Percentiles rank a stretch among this genome's conserved stretches.
Evolutionary conservation across 2,888 invertebrate species (phyloP).

Genomic region (Hirtodrosophila cameraria): DNA sequence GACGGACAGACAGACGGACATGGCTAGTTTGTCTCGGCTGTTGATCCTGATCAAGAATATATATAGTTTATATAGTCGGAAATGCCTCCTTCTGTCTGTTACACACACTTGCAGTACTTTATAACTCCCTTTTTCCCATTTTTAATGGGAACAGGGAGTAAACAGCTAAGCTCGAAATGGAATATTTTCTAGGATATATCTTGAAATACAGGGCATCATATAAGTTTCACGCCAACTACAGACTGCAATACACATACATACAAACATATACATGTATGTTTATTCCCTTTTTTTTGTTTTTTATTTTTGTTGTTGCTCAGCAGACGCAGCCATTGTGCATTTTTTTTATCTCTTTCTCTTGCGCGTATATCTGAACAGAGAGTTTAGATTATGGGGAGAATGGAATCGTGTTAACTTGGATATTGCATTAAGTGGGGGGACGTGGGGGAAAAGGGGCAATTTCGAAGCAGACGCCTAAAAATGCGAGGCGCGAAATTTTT

Average conservation of each 20-base stretch:
- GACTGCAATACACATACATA: too few species aligned
- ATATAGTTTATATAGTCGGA: too few species aligned
- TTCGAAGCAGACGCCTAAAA: conserved; percentile 4
- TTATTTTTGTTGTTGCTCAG: conserved; percentile 5
- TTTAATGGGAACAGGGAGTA: too few species aligned
- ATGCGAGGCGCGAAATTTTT: conserved; percentile 40
- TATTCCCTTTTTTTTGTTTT: conserved; percentile 12
- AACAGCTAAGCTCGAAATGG: too few species aligned
- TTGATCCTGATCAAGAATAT: too few species aligned
- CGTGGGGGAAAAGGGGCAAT: not conserved
- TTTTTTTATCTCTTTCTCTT: conserved; percentile 2
- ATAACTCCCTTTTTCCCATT: too few species aligned
- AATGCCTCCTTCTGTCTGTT: too few species aligned
- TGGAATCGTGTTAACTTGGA: conserved; percentile 3
- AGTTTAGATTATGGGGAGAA: not conserved
- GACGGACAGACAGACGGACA: too few species aligned
- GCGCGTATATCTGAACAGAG: conserved; percentile 37
- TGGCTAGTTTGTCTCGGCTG: too few species aligned
- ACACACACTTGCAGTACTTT: too few species aligned
- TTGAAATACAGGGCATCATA: conserved; percentile 1
- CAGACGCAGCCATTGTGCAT: conserved; percentile 17
- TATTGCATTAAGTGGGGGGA: not conserved
- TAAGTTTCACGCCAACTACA: conserved; percentile 1
- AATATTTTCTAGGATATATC: too few species aligned
- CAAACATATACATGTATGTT: not conserved